Percentiles rank a stretch among this genome's conserved stretches.
phyloP scores from a whole-genome alignment of 2,113 vertebrate species.

The Plecotus auritus region DNA sequence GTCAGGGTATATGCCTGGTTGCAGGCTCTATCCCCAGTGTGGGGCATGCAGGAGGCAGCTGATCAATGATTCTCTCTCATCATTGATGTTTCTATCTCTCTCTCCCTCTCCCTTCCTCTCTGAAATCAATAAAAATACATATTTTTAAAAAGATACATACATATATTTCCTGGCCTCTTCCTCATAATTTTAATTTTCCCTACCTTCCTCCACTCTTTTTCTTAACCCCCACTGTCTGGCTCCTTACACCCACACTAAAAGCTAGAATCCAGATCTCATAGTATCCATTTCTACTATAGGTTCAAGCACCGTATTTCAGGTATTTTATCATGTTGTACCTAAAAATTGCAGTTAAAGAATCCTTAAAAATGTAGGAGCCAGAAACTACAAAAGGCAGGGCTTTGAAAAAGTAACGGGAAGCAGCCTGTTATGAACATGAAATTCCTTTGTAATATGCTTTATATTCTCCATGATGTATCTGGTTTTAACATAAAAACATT shows the following conservation, averaged over 20 bases:
- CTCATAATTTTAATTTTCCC: neutral
- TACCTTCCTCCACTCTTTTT: neutral
- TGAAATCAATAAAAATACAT: too few relatives aligned
- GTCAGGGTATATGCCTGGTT: too few relatives aligned
- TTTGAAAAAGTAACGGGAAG: neutral
- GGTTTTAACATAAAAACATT: neutral
- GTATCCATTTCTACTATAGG: neutral
- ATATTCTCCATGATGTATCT: neutral
- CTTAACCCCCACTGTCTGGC: neutral
- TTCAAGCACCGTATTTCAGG: neutral
- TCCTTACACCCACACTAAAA: neutral
- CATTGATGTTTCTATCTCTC: too few relatives aligned
- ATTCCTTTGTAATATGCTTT: neutral
- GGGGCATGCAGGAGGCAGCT: too few relatives aligned
- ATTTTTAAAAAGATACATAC: neutral
- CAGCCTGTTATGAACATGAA: neutral
- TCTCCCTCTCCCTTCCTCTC: too few relatives aligned
- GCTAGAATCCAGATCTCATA: neutral
- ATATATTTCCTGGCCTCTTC: neutral
- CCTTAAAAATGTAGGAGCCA: neutral
- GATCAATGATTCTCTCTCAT: too few relatives aligned
- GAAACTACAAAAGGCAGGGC: neutral
- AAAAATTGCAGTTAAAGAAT: neutral
- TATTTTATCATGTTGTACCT: neutral
- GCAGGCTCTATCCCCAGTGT: too few relatives aligned